A percentile compares a stretch with the other conserved stretches of the same genome.
Conservation (phyloP, 2,888 invertebrate genomes). For the Scaptomyza parva region DNA sequence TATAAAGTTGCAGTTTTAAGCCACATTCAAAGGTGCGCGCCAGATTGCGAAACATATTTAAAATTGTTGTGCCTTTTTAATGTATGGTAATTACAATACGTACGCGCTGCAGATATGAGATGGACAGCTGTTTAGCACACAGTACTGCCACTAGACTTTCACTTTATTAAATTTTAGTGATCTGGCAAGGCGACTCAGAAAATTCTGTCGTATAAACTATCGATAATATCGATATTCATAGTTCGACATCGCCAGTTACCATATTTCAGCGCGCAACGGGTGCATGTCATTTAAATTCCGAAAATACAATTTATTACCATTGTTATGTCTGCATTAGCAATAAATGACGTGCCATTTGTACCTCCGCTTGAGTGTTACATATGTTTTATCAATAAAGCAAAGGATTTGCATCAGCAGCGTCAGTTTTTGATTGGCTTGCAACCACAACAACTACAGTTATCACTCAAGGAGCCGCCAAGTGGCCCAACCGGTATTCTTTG, state of each 20-base stretch:
- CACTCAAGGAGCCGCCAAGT: background rate
- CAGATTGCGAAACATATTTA: constrained; percentile 61
- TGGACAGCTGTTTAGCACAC: constrained; percentile 40
- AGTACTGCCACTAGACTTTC: constrained; percentile 23
- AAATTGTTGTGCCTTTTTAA: background rate
- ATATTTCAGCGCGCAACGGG: constrained; percentile 12
- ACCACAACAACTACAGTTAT: background rate
- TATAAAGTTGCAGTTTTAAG: constrained; percentile 35
- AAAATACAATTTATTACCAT: background rate
- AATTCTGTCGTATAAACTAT: background rate
- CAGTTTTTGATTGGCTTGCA: background rate
- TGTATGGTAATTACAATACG: background rate
- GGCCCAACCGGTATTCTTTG: constrained; percentile 82
- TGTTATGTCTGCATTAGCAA: constrained; percentile 16
- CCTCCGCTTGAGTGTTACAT: constrained; percentile 35
- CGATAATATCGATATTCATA: background rate
- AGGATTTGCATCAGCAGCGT: background rate
- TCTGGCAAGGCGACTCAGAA: constrained; percentile 15
- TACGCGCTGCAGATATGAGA: constrained; percentile 6
- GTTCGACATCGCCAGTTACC: background rate
- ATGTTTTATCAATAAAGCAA: constrained; percentile 16
- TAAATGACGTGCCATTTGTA: background rate
- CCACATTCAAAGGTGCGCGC: constrained; percentile 54
- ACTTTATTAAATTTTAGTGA: background rate
- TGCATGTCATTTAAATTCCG: constrained; percentile 4